Percentiles rank a stretch among this genome's conserved stretches.
Evolutionary conservation across 1,140 invertebrate genomes (phyloP).

Genomic region (Eubasilissa regina): DNA sequence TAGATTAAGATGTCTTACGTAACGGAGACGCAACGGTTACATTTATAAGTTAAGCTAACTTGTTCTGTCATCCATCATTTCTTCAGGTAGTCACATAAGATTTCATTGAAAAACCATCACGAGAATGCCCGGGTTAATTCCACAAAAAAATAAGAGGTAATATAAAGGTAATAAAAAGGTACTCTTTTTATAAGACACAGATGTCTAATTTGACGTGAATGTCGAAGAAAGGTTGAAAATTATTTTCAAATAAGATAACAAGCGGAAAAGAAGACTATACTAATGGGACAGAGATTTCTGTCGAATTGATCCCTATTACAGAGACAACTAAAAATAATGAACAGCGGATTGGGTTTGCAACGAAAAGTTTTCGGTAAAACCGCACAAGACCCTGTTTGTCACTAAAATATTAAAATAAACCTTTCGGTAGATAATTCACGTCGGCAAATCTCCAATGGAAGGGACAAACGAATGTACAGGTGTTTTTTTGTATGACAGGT

Average conservation of each 20-base stretch:
- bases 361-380: conserved; percentile 2
- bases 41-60: too few relatives aligned
- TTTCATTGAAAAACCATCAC: too few relatives aligned
- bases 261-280: neutral
- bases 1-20: too few relatives aligned
- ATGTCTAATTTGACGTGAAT: too few relatives aligned
- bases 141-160: too few relatives aligned
- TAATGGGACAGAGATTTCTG: conserved; percentile 3
- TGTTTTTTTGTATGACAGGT: conserved; percentile 34
- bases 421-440: neutral
- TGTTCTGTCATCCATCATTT: too few relatives aligned
- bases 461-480: conserved; percentile 18
- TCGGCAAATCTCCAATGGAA: neutral
- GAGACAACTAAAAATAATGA: neutral
- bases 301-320: neutral
- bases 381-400: neutral
- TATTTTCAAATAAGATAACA: conserved; percentile 9
- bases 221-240: neutral
- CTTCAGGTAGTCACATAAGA: too few relatives aligned
- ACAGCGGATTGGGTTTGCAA: neutral
- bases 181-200: too few relatives aligned
- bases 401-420: conserved; percentile 8
- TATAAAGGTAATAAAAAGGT: too few relatives aligned
- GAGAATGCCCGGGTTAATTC: too few relatives aligned
- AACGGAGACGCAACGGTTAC: too few relatives aligned